These are phyloP conservation scores for Troilus luridus DNA, from an alignment of 2,888 invertebrate species.

Conservation along the genomic window DNA sequence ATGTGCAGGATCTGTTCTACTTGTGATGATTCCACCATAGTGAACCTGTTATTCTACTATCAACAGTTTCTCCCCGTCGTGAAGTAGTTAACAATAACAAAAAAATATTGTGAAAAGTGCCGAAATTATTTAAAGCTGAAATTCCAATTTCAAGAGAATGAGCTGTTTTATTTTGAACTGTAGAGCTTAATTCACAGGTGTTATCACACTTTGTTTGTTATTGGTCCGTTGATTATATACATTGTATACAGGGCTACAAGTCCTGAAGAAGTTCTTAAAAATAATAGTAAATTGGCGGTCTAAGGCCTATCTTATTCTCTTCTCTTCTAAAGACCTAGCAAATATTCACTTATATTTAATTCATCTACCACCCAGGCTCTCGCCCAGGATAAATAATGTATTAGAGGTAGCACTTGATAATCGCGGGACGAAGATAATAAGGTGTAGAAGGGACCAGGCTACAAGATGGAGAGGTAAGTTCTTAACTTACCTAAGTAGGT, in stretches of 20 bases:
- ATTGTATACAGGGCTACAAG: neutral
- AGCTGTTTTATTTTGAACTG: neutral
- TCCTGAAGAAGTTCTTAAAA: neutral
- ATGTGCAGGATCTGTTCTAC: too few species aligned
- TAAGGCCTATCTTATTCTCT: neutral
- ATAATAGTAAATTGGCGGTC: neutral
- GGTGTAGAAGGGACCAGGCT: neutral
- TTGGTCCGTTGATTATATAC: neutral
- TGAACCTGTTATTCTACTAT: too few species aligned
- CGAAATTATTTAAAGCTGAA: neutral
- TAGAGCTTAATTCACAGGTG: neutral
- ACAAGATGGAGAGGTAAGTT: neutral
- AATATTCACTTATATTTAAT: neutral
- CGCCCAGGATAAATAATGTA: neutral
- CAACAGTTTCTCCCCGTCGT: too few species aligned
- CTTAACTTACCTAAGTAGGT: neutral
- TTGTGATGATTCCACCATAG: too few species aligned
- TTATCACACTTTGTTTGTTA: neutral
- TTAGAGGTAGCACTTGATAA: neutral
- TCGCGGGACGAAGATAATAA: neutral
- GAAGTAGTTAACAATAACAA: too few species aligned
- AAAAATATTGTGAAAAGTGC: neutral
- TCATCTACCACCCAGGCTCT: neutral
- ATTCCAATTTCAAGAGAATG: neutral
- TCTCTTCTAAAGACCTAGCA: neutral